These are phyloP conservation scores for Siniperca scherzeri DNA, from an alignment of 2,797 vertebrate genomes.

Conservation along the genomic window DNA sequence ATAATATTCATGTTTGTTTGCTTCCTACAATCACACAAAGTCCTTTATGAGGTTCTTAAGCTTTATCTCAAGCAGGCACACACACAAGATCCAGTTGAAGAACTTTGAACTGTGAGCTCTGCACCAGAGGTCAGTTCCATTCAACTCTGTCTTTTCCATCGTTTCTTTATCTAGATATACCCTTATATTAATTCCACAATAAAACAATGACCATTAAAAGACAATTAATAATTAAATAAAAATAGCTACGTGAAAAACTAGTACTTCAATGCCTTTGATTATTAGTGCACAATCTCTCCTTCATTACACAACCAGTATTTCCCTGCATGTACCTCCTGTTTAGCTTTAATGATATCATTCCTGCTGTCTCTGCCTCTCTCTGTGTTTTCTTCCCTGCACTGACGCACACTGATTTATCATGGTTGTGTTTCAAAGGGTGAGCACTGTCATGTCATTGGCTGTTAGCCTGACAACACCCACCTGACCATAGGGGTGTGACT, in stretches of 20 bases:
- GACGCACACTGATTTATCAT: constrained; percentile 54
- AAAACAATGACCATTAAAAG: constrained; percentile 9
- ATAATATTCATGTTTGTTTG: constrained; percentile 2
- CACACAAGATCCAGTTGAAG: not conserved
- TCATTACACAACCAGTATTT: not conserved
- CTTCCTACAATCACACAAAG: not conserved
- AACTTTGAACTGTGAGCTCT: constrained; percentile 27
- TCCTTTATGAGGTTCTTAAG: not conserved
- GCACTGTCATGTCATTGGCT: constrained; percentile 65
- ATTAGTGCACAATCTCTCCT: not conserved
- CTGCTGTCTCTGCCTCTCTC: not conserved
- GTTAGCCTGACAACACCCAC: constrained; percentile 71
- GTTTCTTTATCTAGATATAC: not conserved
- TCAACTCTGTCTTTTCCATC: not conserved
- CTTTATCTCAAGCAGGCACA: not conserved
- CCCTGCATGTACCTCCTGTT: constrained; percentile 10
- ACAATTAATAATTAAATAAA: constrained; percentile 9
- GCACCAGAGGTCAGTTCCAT: constrained; percentile 15
- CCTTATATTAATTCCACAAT: not conserved
- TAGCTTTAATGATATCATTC: constrained; percentile 37
- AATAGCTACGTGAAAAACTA: not conserved
- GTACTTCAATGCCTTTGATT: not conserved
- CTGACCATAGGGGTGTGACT: constrained; percentile 44
- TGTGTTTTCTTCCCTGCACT: constrained; percentile 20
- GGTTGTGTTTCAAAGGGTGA: constrained; percentile 58